Base-by-base conservation (phyloP, 2,113 vertebrate genomes). In the Sorex araneus region DNA sequence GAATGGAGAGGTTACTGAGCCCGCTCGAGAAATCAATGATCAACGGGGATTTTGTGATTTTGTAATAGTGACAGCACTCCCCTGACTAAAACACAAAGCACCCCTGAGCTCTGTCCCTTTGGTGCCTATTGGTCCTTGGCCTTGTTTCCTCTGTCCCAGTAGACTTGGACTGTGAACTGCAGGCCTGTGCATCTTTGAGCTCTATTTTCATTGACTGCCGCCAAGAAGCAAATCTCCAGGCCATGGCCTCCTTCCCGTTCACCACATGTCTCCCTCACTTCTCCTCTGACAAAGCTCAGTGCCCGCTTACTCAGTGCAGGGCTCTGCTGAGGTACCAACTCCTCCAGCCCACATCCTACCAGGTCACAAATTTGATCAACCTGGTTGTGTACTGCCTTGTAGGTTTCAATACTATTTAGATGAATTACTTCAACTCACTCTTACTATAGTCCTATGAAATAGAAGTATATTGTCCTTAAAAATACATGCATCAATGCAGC, bases 201-300 rank as follows among this genome's bases (percentile, higher is more conserved):
- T 86, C 84, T 83, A 9, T 81, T 89, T 84, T 54, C 43, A 4
- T 32, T 28, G 27, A 83, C 36, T 43, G 34, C 76, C 60, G 86
- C 78, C 60, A 64, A 73, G 71, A 34, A 74, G 70, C 43, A 60
- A 11, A n/a, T 63, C 27, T 78, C 66, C 50, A 45, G 1, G 10
- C 45, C 15, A 50, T 9, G 3, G 18, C 40, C 18, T 30, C n/a
- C 32, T 25, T 73, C 50, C 28, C 25, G 43, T 70, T 73, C 57
- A 57, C 43, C 18, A 71, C 6, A 1, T 19, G 13, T 19, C 89
- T 34, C 60, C 75, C 32, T 36, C 60, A 6, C 2, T 12, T 15
- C n/a, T 27, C 64, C 54, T 70, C 16, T 7, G 7, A 34, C 66
- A 88, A 36, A 54, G 34, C 3, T 78, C 13, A 0, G 34, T 3